Conservation (phyloP, 2,888 invertebrate genomes). For the Rutpela maculata region DNA sequence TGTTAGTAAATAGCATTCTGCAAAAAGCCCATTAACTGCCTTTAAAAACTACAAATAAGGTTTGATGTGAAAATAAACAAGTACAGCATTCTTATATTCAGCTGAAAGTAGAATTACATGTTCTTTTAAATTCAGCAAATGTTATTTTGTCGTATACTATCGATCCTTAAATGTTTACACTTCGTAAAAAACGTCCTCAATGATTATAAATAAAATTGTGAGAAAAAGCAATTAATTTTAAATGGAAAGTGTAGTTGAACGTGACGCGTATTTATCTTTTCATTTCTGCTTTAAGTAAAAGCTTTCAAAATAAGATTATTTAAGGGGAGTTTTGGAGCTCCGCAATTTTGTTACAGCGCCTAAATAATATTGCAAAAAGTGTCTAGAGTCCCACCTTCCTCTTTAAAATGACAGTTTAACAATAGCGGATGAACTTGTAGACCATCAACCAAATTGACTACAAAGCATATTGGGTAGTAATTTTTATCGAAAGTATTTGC, state of each 20-base stretch:
- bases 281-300: conserved; percentile 3
- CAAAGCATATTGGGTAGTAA: too few species aligned
- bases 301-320: conserved; percentile 7
- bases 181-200: conserved; percentile 4
- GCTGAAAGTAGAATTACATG: conserved; percentile 1
- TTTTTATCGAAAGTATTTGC: too few species aligned
- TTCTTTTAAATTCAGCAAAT: conserved; percentile 4
- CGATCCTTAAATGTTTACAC: conserved; percentile 4
- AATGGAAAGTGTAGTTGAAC: conserved; percentile 7
- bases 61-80: conserved; percentile 7
- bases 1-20: background rate
- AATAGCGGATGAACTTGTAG: background rate
- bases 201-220: conserved; percentile 7
- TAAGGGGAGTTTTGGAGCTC: background rate
- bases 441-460: background rate
- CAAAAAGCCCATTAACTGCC: conserved; percentile 1
- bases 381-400: background rate
- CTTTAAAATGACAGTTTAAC: background rate
- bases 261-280: conserved; percentile 7
- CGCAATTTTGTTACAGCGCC: background rate
- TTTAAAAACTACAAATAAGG: conserved; percentile 6
- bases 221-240: conserved; percentile 4
- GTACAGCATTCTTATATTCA: conserved; percentile 2
- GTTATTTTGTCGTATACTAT: conserved; percentile 7
- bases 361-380: background rate